These are phyloP conservation scores for Sternotherus odoratus DNA, from an alignment of 2,797 vertebrate genomes.

Conservation along the genomic window DNA sequence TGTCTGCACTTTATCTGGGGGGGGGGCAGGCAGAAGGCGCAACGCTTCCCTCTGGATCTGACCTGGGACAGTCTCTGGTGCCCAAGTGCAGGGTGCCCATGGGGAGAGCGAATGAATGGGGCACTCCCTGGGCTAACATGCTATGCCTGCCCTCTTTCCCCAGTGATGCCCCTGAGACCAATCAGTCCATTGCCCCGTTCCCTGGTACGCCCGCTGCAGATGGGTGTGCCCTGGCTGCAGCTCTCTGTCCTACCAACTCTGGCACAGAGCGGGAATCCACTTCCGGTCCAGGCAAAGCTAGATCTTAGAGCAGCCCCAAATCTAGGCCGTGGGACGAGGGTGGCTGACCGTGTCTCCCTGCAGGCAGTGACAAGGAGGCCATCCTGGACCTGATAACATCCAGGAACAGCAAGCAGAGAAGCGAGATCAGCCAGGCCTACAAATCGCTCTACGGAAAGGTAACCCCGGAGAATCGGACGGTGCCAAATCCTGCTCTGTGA, in stretches of 20 bases:
- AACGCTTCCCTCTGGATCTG: no score
- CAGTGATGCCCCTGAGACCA: no score
- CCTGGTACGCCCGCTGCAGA: no score
- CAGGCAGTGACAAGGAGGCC: slow-evolving; percentile 96
- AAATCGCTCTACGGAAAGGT: slow-evolving; percentile 95
- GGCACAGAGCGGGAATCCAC: rapidly evolving
- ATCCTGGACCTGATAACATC: slow-evolving; percentile 93
- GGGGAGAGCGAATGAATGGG: neutral
- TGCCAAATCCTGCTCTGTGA: neutral
- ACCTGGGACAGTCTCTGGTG: neutral
- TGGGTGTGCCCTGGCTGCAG: neutral
- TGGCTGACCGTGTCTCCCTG: neutral
- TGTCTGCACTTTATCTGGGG: no score
- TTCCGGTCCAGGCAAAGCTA: neutral
- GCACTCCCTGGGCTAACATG: neutral
- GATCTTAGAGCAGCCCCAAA: neutral
- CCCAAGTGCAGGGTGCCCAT: neutral
- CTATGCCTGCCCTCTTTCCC: neutral
- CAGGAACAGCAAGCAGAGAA: slow-evolving; percentile 92
- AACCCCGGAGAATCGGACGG: neutral
- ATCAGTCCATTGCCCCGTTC: neutral
- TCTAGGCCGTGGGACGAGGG: neutral
- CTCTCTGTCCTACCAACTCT: neutral
- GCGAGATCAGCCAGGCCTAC: slow-evolving; percentile 89
- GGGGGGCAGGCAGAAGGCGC: neutral